Evolutionary conservation across 1,140 invertebrate species (phyloP).

Genomic region (Vanessa atalanta): DNA sequence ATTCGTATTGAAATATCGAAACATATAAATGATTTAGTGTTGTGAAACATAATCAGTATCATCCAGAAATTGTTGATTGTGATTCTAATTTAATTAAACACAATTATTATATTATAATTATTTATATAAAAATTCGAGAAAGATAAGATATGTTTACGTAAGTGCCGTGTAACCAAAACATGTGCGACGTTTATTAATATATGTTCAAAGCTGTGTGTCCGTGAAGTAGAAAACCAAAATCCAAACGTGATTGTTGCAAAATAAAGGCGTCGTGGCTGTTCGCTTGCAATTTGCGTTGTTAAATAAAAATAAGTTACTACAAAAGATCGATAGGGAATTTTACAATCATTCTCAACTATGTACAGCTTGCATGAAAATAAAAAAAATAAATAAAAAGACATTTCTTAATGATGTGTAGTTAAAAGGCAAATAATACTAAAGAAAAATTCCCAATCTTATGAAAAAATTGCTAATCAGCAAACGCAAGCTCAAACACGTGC

Average conservation of each 20-base stretch:
- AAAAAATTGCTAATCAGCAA: background rate
- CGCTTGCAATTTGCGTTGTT: conserved; percentile 10
- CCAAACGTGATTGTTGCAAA: background rate
- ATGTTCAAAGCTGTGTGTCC: background rate
- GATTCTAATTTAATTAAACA: no score
- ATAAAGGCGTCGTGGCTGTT: conserved; percentile 3
- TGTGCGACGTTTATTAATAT: background rate
- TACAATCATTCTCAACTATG: background rate
- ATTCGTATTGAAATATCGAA: no score
- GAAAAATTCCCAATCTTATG: conserved; percentile 12
- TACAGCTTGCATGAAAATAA: background rate
- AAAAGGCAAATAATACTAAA: background rate
- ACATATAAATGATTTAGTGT: no score
- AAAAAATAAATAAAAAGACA: background rate
- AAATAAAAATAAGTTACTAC: conserved; percentile 1
- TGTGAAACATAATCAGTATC: no score
- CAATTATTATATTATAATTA: no score
- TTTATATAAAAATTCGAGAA: background rate
- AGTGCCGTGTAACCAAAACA: background rate
- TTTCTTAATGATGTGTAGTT: background rate
- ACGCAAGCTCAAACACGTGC: conserved; percentile 17
- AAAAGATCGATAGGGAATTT: conserved; percentile 4
- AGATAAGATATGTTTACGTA: no score
- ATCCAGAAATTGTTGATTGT: no score
- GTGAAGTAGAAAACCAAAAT: background rate